A percentile compares a stretch with the other conserved stretches of the same genome.
phyloP scores from a whole-genome alignment of 2,797 vertebrate genomes.

The Phataginus tricuspis region DNA sequence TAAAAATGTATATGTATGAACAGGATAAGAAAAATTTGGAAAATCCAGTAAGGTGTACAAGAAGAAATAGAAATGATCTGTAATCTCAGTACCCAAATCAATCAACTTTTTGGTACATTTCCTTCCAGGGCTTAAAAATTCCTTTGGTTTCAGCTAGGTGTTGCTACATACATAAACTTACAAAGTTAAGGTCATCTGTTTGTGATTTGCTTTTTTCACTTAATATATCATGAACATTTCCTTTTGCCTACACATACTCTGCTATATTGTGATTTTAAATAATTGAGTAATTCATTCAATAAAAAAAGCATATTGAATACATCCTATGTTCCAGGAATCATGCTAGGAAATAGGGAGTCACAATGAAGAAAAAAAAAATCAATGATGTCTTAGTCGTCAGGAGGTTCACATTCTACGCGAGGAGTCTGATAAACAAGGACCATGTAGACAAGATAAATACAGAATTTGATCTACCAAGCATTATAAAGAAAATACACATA shows the following conservation, averaged over 20 bases:
- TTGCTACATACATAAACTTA: background rate
- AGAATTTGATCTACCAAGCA: background rate
- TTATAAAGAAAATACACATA: background rate
- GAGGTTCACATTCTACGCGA: background rate
- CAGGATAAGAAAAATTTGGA: background rate
- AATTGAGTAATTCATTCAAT: background rate
- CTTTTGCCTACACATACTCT: background rate
- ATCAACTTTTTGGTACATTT: conserved; percentile 4
- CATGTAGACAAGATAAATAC: background rate
- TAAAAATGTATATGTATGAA: background rate
- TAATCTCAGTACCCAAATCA: background rate
- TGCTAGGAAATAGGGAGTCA: background rate
- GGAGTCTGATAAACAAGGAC: background rate
- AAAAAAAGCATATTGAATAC: background rate
- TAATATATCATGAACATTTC: background rate
- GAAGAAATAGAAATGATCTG: background rate
- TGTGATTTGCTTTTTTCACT: background rate
- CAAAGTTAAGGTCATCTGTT: background rate
- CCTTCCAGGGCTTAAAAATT: background rate
- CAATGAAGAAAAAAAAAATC: background rate
- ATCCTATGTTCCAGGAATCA: background rate
- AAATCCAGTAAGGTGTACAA: background rate
- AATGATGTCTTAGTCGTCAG: background rate
- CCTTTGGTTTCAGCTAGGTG: background rate
- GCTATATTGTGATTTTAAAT: background rate